Evolutionary conservation across 2,113 vertebrate genomes (phyloP).

Genomic region (Hystrix cristata): DNA sequence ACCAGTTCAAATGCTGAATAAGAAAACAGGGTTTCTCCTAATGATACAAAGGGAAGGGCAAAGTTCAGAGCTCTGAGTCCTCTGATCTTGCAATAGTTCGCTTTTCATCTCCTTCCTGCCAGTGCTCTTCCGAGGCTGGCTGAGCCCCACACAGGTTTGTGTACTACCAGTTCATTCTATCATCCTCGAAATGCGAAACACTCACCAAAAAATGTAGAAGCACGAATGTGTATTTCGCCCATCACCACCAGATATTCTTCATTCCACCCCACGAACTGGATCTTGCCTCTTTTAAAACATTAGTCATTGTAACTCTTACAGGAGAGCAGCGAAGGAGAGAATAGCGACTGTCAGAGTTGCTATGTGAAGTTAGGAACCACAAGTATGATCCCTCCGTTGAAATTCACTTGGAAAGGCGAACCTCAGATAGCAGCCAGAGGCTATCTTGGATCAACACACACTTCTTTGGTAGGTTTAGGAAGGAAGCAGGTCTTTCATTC

Average conservation of each 20-base stretch:
- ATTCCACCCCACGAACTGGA: not conserved
- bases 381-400: not conserved
- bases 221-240: not conserved
- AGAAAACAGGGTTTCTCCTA: not conserved
- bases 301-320: not conserved
- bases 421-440: not conserved
- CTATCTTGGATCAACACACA: not conserved
- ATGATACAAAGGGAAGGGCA: not conserved
- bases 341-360: not conserved
- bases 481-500: not conserved
- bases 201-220: not conserved
- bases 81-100: not conserved
- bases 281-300: not conserved
- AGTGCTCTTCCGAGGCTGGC: not conserved
- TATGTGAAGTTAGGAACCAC: not conserved
- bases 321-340: not conserved
- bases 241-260: not conserved
- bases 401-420: not conserved
- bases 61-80: not conserved
- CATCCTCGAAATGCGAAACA: conserved; percentile 21
- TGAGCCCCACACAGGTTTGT: not conserved
- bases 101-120: not conserved
- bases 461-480: not conserved
- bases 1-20: conserved; percentile 26
- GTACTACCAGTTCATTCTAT: not conserved